phyloP scores from a whole-genome alignment of 2,888 invertebrate genomes.

The Nezara viridula region DNA sequence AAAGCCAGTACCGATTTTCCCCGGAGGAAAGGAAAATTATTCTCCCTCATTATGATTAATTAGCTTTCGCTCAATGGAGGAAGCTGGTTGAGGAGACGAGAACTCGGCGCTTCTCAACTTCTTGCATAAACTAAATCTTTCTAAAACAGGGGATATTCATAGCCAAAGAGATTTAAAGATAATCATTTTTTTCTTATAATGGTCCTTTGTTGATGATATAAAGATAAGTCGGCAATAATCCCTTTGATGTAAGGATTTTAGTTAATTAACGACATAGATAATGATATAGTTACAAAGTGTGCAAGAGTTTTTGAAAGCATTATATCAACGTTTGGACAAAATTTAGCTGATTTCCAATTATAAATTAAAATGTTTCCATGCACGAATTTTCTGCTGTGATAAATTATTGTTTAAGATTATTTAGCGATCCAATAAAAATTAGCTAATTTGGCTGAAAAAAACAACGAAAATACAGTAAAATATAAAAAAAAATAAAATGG shows the following conservation, averaged over 20 bases:
- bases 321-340: no score
- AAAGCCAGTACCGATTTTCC: conserved; percentile 5
- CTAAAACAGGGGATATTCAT: not conserved
- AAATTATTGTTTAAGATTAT: no score
- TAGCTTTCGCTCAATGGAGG: not conserved
- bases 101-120: not conserved
- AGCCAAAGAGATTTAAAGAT: not conserved
- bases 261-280: not conserved
- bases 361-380: no score
- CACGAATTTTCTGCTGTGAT: no score
- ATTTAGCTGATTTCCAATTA: no score
- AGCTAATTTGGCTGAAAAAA: no score
- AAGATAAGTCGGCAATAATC: not conserved
- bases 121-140: conserved; percentile 23
- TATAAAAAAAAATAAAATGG: no score
- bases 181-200: not conserved
- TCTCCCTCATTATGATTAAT: conserved; percentile 18
- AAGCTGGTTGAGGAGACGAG: not conserved
- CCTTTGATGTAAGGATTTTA: not conserved
- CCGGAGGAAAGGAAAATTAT: conserved; percentile 4
- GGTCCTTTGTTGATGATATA: not conserved
- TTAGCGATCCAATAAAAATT: no score
- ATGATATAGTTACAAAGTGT: not conserved
- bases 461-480: no score
- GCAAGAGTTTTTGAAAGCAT: no score